phyloP scores from a whole-genome alignment of 2,888 invertebrate genomes.

The Acleris holmiana region DNA sequence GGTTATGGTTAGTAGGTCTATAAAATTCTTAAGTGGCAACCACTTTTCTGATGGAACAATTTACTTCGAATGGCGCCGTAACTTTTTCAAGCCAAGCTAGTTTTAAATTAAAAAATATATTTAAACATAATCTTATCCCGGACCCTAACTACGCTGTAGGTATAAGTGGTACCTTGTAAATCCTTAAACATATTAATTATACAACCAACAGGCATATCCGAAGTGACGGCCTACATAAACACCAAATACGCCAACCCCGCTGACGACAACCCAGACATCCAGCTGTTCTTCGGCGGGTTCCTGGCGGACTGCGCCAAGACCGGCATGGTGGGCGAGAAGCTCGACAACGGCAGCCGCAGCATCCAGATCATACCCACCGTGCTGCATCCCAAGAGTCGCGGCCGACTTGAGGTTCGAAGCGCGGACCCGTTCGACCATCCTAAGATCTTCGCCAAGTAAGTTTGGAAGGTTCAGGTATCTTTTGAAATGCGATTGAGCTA shows the following conservation, averaged over 20 bases:
- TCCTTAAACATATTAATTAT: no score
- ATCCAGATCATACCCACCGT: slow-evolving; percentile 91
- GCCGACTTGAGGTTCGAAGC: slow-evolving; percentile 89
- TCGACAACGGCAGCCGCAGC: slow-evolving; percentile 87
- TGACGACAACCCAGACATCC: slow-evolving; percentile 92
- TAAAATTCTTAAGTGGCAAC: no score
- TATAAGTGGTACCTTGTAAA: no score
- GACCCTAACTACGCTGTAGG: no score
- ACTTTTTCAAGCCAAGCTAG: no score
- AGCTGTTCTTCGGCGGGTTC: slow-evolving; percentile 94
- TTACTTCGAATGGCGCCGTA: no score
- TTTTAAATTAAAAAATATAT: no score
- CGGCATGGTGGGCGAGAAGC: slow-evolving; percentile 92
- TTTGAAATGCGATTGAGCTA: no score
- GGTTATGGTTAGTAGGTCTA: no score
- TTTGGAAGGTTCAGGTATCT: slow-evolving; percentile 39
- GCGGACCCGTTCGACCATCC: slow-evolving; percentile 93
- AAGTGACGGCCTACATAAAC: slow-evolving; percentile 93
- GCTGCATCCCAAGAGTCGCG: slow-evolving; percentile 94
- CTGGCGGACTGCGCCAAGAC: slow-evolving; percentile 93
- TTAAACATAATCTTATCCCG: no score
- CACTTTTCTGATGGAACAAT: no score
- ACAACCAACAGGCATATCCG: slow-evolving; percentile 86
- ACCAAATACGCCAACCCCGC: slow-evolving; percentile 90
- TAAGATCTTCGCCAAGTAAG: slow-evolving; percentile 92